These are phyloP conservation scores for Enteromius paludinosus DNA, from an alignment of 2,797 vertebrate species.

Conservation along the genomic window DNA sequence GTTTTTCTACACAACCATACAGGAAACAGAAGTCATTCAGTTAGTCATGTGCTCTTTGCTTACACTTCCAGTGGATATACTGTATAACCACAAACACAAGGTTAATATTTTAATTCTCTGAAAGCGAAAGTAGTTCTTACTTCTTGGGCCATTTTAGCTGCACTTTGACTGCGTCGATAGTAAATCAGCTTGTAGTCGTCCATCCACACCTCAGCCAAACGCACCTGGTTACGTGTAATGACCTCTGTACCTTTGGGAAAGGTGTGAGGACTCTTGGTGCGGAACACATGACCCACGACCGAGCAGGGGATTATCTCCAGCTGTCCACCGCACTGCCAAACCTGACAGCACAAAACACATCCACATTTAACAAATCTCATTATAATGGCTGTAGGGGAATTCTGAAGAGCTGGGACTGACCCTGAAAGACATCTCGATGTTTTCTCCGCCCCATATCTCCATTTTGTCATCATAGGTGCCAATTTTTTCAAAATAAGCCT, in stretches of 20 bases:
- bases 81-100: background rate
- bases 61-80: background rate
- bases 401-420: conserved; percentile 73
- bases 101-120: background rate
- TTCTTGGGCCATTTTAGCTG: conserved; percentile 85
- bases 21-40: background rate
- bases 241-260: conserved; percentile 94
- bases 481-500: conserved; percentile 92
- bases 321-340: conserved; percentile 96
- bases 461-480: conserved; percentile 96
- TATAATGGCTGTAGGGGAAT: background rate
- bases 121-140: conserved; percentile 69
- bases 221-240: conserved; percentile 93
- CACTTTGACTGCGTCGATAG: conserved; percentile 88
- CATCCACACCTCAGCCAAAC: conserved; percentile 98
- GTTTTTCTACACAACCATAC: conserved; percentile 73
- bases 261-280: conserved; percentile 94
- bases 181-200: conserved; percentile 89
- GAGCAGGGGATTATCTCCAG: conserved; percentile 96
- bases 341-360: conserved; percentile 72
- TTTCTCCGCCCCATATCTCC: conserved; percentile 99
- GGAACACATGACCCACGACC: conserved; percentile 95
- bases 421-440: conserved; percentile 98
- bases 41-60: background rate
- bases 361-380: background rate